phyloP scores from a whole-genome alignment of 2,888 invertebrate genomes.

The Odontocolon sp. region DNA sequence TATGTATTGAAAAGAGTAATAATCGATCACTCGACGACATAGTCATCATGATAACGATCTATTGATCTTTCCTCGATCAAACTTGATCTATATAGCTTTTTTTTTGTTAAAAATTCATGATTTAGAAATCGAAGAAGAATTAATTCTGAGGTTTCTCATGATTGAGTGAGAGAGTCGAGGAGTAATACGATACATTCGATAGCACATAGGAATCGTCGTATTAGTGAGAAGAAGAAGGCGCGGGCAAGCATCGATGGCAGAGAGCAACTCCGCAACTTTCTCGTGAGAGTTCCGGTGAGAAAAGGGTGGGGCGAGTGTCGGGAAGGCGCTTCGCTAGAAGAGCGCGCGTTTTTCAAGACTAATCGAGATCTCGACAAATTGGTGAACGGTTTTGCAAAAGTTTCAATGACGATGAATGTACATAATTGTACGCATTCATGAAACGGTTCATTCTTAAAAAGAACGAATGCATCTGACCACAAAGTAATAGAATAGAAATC shows the following conservation, averaged over 20 bases:
- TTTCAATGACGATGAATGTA: background rate
- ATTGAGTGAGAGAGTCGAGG: background rate
- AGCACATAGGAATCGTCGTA: slow-evolving; percentile 47
- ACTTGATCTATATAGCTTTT: too few relatives aligned
- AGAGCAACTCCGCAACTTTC: slow-evolving; percentile 76
- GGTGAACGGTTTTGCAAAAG: background rate
- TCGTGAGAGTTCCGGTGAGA: slow-evolving; percentile 64
- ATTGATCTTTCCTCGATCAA: background rate
- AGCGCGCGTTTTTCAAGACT: slow-evolving; percentile 29
- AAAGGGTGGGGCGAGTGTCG: slow-evolving; percentile 47
- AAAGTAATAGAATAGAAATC: too few relatives aligned
- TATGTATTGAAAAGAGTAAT: too few relatives aligned
- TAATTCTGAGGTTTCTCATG: slow-evolving; percentile 7
- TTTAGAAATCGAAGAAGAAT: background rate
- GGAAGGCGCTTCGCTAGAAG: slow-evolving; percentile 54
- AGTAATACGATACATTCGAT: slow-evolving; percentile 43
- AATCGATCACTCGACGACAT: background rate
- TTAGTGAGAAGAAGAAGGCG: slow-evolving; percentile 65
- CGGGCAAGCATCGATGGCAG: slow-evolving; percentile 44
- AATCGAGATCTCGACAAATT: slow-evolving; percentile 42
- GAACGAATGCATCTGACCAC: too few relatives aligned
- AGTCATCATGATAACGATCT: background rate
- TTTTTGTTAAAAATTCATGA: too few relatives aligned
- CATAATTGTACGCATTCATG: background rate
- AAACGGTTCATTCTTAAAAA: too few relatives aligned